phyloP scores from a whole-genome alignment of 2,113 vertebrate species.

The Dolichotis patagonum region DNA sequence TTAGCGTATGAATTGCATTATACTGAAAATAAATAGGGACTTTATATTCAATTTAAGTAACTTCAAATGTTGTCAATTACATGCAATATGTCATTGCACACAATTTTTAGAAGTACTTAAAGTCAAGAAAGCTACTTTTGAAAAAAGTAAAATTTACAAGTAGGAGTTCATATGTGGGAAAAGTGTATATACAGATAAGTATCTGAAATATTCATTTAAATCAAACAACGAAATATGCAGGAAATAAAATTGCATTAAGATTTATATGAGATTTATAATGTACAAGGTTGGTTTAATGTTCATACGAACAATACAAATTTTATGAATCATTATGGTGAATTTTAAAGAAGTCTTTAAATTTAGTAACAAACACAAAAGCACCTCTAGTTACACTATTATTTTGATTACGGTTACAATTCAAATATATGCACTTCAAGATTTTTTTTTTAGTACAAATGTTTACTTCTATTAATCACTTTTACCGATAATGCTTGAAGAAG shows the following conservation, averaged over 20 bases:
- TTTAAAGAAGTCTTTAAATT: conserved; percentile 17
- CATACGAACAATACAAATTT: neutral
- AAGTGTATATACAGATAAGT: neutral
- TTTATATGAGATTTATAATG: neutral
- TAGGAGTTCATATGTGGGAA: conserved; percentile 28
- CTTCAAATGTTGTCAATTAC: conserved; percentile 7
- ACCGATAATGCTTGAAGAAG: neutral
- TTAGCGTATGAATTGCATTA: neutral
- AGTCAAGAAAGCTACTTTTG: conserved; percentile 6
- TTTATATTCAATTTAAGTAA: conserved; percentile 21
- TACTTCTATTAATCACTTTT: neutral
- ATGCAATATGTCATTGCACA: neutral
- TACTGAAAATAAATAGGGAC: conserved; percentile 19
- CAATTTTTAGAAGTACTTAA: neutral
- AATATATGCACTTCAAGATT: neutral
- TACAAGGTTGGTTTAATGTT: conserved; percentile 36
- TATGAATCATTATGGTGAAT: neutral
- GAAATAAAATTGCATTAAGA: neutral
- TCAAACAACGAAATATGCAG: neutral
- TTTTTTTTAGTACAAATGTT: conserved; percentile 44
- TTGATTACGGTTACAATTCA: conserved; percentile 16
- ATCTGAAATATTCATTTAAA: conserved; percentile 17
- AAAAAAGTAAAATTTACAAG: conserved; percentile 37
- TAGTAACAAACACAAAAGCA: conserved; percentile 54
- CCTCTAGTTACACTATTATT: neutral